A percentile compares a stretch with the other conserved stretches of the same genome.
phyloP scores from a whole-genome alignment of 2,797 vertebrate species.

The Hippoglossus hippoglossus region DNA sequence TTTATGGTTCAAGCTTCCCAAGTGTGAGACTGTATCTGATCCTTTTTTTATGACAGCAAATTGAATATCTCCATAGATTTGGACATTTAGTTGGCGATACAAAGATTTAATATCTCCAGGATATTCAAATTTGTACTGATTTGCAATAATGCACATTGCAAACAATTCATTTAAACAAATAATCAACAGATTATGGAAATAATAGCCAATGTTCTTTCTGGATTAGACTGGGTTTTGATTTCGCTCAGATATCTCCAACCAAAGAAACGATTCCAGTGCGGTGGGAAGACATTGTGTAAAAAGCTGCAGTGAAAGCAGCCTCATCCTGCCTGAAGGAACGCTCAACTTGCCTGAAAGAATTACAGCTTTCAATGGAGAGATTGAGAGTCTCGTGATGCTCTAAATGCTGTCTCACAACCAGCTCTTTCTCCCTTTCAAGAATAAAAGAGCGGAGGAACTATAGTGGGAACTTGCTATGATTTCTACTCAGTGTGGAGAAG shows the following conservation, averaged over 20 bases:
- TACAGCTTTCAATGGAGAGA: conserved; percentile 16
- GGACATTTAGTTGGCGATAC: too few species aligned
- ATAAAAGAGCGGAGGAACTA: background rate
- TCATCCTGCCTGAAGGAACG: conserved; percentile 12
- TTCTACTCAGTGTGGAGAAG: background rate
- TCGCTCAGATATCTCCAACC: conserved; percentile 6
- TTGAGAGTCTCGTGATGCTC: conserved; percentile 16
- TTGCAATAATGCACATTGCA: background rate
- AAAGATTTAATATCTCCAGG: too few species aligned
- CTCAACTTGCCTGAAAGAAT: conserved; percentile 23
- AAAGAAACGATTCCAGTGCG: conserved; percentile 1
- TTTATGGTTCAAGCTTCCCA: too few species aligned
- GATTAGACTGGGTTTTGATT: conserved; percentile 2
- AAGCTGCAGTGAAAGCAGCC: conserved; percentile 12
- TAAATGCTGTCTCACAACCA: conserved; percentile 6
- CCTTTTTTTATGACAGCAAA: background rate
- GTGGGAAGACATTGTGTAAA: conserved; percentile 21
- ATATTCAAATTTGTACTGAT: background rate
- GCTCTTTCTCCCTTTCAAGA: background rate
- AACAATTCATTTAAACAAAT: background rate
- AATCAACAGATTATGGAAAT: background rate
- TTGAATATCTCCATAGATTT: too few species aligned
- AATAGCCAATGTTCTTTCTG: background rate
- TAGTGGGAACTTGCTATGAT: background rate
- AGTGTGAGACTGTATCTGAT: background rate